Conservation (phyloP, 1,140 invertebrate genomes). For the Drosophila quadrilineata region DNA sequence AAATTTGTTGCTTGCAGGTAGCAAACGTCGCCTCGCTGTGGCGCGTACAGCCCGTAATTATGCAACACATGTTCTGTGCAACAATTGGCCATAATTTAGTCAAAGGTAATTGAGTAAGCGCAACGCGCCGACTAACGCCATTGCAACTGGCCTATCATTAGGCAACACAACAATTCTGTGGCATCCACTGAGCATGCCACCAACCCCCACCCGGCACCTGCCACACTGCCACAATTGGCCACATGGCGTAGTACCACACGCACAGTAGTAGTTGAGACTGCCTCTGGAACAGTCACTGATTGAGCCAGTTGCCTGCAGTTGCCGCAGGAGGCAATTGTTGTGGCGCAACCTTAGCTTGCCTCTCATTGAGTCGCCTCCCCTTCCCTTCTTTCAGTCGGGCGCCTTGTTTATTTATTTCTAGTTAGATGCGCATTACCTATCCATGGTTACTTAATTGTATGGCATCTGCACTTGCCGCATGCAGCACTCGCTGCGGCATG, state of each 20-base stretch:
- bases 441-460: slow-evolving; percentile 71
- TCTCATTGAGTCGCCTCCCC: no score
- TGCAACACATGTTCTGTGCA: slow-evolving; percentile 75
- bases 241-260: slow-evolving; percentile 1
- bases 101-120: slow-evolving; percentile 73
- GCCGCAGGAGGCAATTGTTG: neutral
- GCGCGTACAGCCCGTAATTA: slow-evolving; percentile 71
- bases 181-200: neutral
- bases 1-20: slow-evolving; percentile 71
- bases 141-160: slow-evolving; percentile 58
- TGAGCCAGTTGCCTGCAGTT: slow-evolving; percentile 14
- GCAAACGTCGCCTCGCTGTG: slow-evolving; percentile 35
- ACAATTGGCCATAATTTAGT: slow-evolving; percentile 78
- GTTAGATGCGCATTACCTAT: slow-evolving; percentile 68
- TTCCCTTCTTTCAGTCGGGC: no score
- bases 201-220: slow-evolving; percentile 1
- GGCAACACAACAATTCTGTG: slow-evolving; percentile 16
- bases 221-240: no score
- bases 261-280: slow-evolving; percentile 51
- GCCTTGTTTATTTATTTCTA: slow-evolving; percentile 77
- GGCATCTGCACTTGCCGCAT: slow-evolving; percentile 27
- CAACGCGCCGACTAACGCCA: slow-evolving; percentile 52
- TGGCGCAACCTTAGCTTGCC: slow-evolving; percentile 1
- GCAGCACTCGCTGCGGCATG: slow-evolving; percentile 9
- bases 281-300: no score